Base-by-base conservation (phyloP, 2,888 invertebrate species). In the Oegoconia quadripuncta region DNA sequence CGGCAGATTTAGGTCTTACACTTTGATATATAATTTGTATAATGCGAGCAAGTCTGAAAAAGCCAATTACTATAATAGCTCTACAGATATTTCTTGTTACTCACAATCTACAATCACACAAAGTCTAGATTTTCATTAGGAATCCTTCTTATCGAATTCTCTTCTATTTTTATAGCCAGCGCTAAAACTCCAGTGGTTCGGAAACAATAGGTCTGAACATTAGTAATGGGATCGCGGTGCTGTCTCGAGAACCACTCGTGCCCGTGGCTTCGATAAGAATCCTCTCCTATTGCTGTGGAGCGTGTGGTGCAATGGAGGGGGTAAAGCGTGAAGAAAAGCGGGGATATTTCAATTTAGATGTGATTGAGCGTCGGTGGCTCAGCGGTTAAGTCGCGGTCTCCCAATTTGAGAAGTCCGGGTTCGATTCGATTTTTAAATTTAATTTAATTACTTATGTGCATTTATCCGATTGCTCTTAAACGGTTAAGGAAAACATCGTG, bases 171-270 rank as follows among this genome's bases (percentile, higher is more conserved):
- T 56, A 50, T 50, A 46, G 40, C 29, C 18, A 12, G 25, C n/a
- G 37, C 49, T 52, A 50, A 50, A 39, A 52, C 53, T 47, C 55
- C 53, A 63, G 44, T 61, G 59, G 46, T 44, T 49, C 48, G 46
- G 59, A 67, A 71, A 73, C 74, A 73, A 74, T 66, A 48, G 62
- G 51, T 48, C 41, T 49, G 59, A 56, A 63, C 67, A 64, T 69
- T 63, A 64, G 59, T 66, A 66, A 64, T 63, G 53, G 65, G 53
- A 61, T 59, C 52, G 47, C 41, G 48, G n/a, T n/a, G 27, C 43
- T 48, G 65, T 63, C 67, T 73, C 61, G 41, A 64, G 63, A 41
- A 56, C 48, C 60, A 51, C 59, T 57, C 45, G 42, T 33, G 37
- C 35, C 41, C 34, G 35, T n/a, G 35, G 46, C 48, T 44, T 40